Evolutionary conservation across 2,797 vertebrate species (phyloP), one percentile per base, ranked within the genome.

Genomic region (Acipenser ruthenus): DNA sequence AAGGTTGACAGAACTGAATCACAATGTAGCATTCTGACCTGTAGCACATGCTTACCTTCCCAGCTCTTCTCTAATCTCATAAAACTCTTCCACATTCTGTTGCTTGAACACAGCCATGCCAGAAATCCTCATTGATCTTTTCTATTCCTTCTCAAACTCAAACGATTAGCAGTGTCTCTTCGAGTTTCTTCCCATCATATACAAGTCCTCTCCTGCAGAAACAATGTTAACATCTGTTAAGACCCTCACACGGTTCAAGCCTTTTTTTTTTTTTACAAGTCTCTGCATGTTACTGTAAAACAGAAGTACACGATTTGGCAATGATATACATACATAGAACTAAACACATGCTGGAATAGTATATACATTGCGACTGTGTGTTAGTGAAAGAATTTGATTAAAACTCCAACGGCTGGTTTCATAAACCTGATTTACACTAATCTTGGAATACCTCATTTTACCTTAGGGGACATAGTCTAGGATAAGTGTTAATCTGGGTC

Each of bases 61-160:
- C 23, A 99, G 88, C 62, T 92, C 91, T 77, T 95, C 91, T 67
- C 89, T 90, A 6, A 97, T 88, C 76, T 96, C 93, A 5, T 99
- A 99, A 74, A 93, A 80, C 1, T 99, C 95, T 60, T 97, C 96
- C 74, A 98, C 92, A 77, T 90, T 93, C 82, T 97, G 91, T 78
- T 98, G 94, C 74, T 97, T 98, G 85, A 99, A 99, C 51, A 86
- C 82, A 68, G 92, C 94, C 97, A 99, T 99, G 64, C 81, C 81
- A 62, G 80, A 84, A 76, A 79, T 93, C 90, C 77, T 93, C 95
- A 94, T 96, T 76, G 88, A 89, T 86, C 80, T 77, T 68, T 62
- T 61, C 69, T 68, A 65, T 69, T 65, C 74, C 69, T 65, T 73
- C 6, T 23, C 37, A 50, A 73, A 68, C 69, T 60, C 50, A 67